A percentile compares a stretch with the other conserved stretches of the same genome.
These are phyloP conservation scores for Kuschelorhynchus macadamiae DNA, from an alignment of 2,888 invertebrate genomes.

Conservation along the genomic window DNA sequence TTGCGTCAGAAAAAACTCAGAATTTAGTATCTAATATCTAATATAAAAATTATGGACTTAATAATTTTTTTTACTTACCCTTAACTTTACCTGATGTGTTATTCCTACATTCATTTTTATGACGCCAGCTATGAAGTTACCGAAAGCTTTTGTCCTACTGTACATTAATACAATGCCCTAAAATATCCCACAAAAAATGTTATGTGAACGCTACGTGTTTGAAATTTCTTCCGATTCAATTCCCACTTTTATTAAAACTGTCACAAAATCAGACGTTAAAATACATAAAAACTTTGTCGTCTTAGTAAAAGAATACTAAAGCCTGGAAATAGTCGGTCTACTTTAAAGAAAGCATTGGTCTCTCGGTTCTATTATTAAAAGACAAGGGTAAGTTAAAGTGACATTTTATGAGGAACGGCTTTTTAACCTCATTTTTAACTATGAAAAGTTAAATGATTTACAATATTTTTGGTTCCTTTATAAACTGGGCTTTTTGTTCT, in stretches of 20 bases:
- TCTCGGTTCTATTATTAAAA: constrained; percentile 11
- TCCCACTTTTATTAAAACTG: not conserved
- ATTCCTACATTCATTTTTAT: no score
- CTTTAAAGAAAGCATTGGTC: constrained; percentile 6
- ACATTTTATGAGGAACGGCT: constrained; percentile 25
- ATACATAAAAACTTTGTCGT: constrained; percentile 7
- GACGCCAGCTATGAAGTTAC: no score
- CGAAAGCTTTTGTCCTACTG: no score
- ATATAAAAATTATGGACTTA: no score
- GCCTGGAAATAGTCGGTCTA: not conserved
- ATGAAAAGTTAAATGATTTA: constrained; percentile 6
- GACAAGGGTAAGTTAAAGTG: constrained; percentile 20
- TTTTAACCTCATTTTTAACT: constrained; percentile 20
- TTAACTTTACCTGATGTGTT: no score
- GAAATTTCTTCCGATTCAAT: no score
- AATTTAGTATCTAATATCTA: no score
- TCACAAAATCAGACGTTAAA: not conserved
- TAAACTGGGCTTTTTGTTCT: constrained; percentile 4
- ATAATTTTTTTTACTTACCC: no score
- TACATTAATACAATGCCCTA: no score
- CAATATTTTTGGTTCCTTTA: not conserved
- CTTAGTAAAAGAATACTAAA: constrained; percentile 12
- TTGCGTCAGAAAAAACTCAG: no score
- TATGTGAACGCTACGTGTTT: no score
- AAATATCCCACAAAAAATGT: no score